phyloP scores from a whole-genome alignment of 2,888 invertebrate genomes.

The Cryptophagus acutangulus region DNA sequence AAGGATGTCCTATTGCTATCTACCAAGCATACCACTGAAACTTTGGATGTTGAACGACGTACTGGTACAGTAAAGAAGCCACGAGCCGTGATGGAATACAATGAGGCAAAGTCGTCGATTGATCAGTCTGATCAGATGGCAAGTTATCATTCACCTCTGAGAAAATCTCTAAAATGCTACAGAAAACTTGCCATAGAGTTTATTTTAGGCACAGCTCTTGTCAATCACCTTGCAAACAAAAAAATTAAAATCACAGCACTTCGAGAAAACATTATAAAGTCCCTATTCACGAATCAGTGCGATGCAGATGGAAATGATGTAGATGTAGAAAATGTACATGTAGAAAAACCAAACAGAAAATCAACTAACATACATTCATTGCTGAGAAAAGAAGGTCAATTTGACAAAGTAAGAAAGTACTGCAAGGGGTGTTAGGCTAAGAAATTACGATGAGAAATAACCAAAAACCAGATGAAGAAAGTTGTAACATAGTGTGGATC shows the following conservation, averaged over 20 bases:
- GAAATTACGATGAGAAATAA: too few relatives aligned
- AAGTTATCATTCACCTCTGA: slow-evolving; percentile 24
- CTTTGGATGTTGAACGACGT: too few relatives aligned
- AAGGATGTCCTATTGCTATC: slow-evolving; percentile 33
- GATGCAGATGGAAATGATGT: too few relatives aligned
- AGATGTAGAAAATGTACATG: too few relatives aligned
- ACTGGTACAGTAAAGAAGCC: slow-evolving; percentile 14
- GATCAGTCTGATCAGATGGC: slow-evolving; percentile 31
- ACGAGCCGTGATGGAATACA: slow-evolving; percentile 25
- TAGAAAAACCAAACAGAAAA: too few relatives aligned
- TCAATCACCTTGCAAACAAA: slow-evolving; percentile 19
- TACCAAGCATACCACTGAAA: slow-evolving; percentile 30
- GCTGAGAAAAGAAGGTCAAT: too few relatives aligned
- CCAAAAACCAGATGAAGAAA: too few relatives aligned
- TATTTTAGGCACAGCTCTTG: slow-evolving; percentile 19
- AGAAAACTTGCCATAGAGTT: slow-evolving; percentile 28
- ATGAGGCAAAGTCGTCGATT: slow-evolving; percentile 29
- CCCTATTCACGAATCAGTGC: too few relatives aligned
- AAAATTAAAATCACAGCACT: slow-evolving; percentile 18
- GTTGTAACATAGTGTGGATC: too few relatives aligned
- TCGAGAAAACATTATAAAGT: slow-evolving; percentile 14
- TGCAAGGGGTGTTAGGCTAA: too few relatives aligned
- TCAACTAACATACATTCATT: too few relatives aligned
- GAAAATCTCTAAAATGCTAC: slow-evolving; percentile 30
- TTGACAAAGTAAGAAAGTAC: too few relatives aligned